Conservation (phyloP, 2,113 vertebrate species). For the Spea bombifrons region DNA sequence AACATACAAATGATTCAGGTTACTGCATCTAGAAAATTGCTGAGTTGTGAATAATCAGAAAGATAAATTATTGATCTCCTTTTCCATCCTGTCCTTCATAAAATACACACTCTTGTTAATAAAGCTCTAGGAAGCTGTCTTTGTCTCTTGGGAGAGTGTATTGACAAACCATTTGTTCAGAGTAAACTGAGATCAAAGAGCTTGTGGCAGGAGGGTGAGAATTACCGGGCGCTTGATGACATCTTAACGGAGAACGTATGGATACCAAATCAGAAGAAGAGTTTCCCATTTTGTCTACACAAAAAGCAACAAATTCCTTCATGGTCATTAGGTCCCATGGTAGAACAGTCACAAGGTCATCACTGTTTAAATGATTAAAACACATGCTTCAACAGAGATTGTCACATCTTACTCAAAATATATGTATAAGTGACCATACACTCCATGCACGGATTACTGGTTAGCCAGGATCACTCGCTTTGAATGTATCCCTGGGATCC, state of each 20-base stretch:
- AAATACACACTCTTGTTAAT: neutral
- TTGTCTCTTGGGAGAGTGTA: neutral
- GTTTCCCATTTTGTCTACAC: neutral
- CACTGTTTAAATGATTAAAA: neutral
- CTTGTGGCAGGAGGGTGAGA: neutral
- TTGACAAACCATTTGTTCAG: conserved; percentile 25
- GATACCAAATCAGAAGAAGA: neutral
- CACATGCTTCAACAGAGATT: neutral
- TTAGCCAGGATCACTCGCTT: no score
- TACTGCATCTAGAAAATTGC: no score
- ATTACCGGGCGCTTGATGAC: conserved; percentile 4
- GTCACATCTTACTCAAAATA: no score
- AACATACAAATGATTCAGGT: no score
- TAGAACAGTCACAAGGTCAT: neutral
- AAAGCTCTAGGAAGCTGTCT: neutral
- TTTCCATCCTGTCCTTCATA: neutral
- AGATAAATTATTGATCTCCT: neutral
- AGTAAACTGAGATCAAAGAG: conserved; percentile 15
- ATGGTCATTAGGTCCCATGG: neutral
- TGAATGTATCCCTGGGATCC: no score
- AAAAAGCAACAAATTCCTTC: neutral
- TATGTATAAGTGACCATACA: no score
- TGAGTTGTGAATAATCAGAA: no score
- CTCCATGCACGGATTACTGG: no score
- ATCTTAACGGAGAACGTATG: conserved; percentile 4